Evolutionary conservation across 2,888 invertebrate species (phyloP).

Genomic region (Lasioglossum morio): DNA sequence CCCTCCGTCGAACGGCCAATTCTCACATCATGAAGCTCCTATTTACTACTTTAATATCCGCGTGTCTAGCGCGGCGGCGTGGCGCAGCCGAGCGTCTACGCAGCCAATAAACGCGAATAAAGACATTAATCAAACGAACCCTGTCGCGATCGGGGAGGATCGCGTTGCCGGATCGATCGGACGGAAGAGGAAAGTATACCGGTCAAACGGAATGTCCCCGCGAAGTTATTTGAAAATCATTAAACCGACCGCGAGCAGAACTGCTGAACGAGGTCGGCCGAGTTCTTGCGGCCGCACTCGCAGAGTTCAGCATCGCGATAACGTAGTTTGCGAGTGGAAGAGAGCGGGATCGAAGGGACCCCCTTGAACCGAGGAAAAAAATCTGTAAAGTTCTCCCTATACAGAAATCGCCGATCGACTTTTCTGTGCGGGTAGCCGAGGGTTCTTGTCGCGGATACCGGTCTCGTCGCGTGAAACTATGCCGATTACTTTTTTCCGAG

Average conservation of each 20-base stretch:
- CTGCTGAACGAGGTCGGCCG: neutral
- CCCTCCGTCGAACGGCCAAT: conserved; percentile 9
- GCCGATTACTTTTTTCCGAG: conserved; percentile 44
- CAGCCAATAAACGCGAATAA: conserved; percentile 32
- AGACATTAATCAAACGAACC: conserved; percentile 40
- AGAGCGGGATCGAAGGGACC: neutral
- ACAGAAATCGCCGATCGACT: conserved; percentile 37
- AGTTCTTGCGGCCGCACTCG: conserved; percentile 27
- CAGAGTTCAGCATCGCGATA: conserved; percentile 15
- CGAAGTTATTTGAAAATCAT: conserved; percentile 36
- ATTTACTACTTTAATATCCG: conserved; percentile 44
- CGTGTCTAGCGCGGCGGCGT: neutral
- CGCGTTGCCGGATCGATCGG: conserved; percentile 22
- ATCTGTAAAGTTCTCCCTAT: conserved; percentile 4
- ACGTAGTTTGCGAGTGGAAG: neutral
- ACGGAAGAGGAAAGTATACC: conserved; percentile 11
- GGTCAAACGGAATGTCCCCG: conserved; percentile 22
- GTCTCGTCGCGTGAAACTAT: conserved; percentile 54
- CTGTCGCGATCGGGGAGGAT: conserved; percentile 8
- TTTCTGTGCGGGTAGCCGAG: conserved; percentile 24
- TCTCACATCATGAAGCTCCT: conserved; percentile 24
- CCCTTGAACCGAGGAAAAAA: neutral
- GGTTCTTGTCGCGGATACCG: conserved; percentile 25
- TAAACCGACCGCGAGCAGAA: conserved; percentile 8
- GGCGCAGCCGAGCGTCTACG: neutral